Percentiles rank a stretch among this genome's conserved stretches.
phyloP scores from a whole-genome alignment of 2,888 invertebrate genomes.

The Zaprionus obscuricornis region DNA sequence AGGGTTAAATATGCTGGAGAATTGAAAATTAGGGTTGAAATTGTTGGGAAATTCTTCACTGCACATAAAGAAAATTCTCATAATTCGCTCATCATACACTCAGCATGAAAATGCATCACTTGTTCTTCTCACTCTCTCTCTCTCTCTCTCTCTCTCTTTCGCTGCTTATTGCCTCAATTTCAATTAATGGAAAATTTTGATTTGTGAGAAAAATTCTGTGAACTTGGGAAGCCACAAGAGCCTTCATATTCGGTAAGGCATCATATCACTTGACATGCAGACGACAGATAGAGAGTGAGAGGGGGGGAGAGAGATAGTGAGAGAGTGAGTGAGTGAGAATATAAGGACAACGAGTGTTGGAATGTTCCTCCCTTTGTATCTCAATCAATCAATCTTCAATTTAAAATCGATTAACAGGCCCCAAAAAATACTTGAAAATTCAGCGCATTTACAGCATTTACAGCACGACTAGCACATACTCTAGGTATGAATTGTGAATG shows the following conservation, averaged over 20 bases:
- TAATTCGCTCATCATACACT: too few species aligned
- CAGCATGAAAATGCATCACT: too few species aligned
- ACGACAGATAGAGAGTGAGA: not conserved
- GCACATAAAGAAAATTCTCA: too few species aligned
- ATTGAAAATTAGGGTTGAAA: too few species aligned
- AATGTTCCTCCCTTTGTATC: conserved; percentile 15
- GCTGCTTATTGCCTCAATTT: conserved; percentile 20
- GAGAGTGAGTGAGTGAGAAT: not conserved
- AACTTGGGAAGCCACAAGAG: too few species aligned
- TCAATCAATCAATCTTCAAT: conserved; percentile 67
- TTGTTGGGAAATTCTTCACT: too few species aligned
- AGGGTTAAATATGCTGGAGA: too few species aligned
- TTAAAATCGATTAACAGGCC: conserved; percentile 61
- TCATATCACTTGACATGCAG: not conserved
- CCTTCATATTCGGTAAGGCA: too few species aligned
- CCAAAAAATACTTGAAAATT: conserved; percentile 11
- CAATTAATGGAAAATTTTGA: conserved; percentile 29
- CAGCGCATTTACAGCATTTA: too few species aligned
- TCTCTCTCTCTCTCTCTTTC: conserved; percentile 11
- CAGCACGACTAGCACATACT: too few species aligned
- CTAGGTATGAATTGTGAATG: too few species aligned
- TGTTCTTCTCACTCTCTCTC: not conserved
- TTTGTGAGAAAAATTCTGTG: conserved; percentile 32
- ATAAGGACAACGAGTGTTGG: not conserved
- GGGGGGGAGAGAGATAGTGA: not conserved